Conservation (phyloP, 2,888 invertebrate species). For the Hanleya hanleyi region DNA sequence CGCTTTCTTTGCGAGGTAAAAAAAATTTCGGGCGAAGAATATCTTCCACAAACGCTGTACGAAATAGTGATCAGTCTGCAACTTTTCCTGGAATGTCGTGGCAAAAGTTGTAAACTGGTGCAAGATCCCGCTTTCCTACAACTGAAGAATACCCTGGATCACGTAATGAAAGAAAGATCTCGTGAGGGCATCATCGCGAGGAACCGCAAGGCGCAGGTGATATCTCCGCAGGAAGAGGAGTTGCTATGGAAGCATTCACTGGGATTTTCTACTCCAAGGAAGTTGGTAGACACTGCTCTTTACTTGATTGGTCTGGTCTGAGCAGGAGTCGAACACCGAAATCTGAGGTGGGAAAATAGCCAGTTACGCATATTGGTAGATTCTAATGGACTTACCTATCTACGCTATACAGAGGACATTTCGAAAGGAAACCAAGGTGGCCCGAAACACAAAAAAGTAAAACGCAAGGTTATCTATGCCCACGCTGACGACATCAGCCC, state of each 20-base stretch:
- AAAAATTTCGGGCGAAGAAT: background rate
- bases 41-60: background rate
- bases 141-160: slow-evolving; percentile 1
- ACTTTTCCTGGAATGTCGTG: background rate
- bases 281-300: background rate
- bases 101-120: background rate
- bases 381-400: background rate
- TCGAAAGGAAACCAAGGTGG: background rate
- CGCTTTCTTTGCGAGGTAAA: background rate
- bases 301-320: background rate
- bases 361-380: background rate
- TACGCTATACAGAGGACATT: background rate
- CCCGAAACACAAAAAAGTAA: background rate
- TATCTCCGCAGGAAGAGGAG: background rate
- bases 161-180: background rate
- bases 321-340: background rate
- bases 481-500: background rate
- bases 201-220: background rate
- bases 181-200: background rate
- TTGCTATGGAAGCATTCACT: background rate
- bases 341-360: background rate
- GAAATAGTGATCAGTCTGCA: background rate
- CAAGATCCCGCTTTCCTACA: background rate
- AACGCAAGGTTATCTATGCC: background rate
- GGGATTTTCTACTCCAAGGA: background rate